Evolutionary conservation across 2,113 vertebrate genomes (phyloP), one percentile per base, ranked within the genome.

Genomic region (Suncus etruscus): DNA sequence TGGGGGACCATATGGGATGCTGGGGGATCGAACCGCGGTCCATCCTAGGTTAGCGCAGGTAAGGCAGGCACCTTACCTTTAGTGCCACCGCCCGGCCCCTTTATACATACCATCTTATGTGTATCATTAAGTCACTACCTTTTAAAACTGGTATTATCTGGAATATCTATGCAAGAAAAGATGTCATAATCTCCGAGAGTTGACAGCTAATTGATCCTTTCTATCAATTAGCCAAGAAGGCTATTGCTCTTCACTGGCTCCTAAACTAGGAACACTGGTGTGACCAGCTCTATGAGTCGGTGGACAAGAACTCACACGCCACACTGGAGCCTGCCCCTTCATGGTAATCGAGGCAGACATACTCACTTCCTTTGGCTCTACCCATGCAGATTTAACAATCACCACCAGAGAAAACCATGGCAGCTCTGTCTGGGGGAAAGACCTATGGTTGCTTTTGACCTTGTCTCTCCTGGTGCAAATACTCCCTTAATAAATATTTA

Each of bases 401-500:
- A 79, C n/a, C 68, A 75, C 86, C 61, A 74, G 84, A 86, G 48
- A 69, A 45, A 94, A 78, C 25, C 1, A 4, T 48, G 61, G 86
- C 32, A 87, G 65, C 47, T 81, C 81, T 85, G 89, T 78, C 89
- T 86, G 24, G 32, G 75, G 91, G 85, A 87, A 39, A 91, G 94
- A 92, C 92, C 83, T 80, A 65, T 70, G 91, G 73, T 77, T 94
- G 31, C 88, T 94, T 94, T n/a, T 96, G 86, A 95, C 94, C 86
- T 85, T 89, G 50, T 54, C 91, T 94, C 81, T 91, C 73, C 78
- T 72, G 88, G 86, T 89, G 75, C 87, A 91, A 95, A 96, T 83
- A 82, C 84, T 96, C 94, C 95, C 70, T 95, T 96, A 94, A 96
- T 96, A 97, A 97, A 95, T 95, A 96, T 96, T 96, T 97, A 94